These are phyloP conservation scores for Oceanodroma tethys DNA, from an alignment of 2,113 vertebrate species.

Conservation along the genomic window DNA sequence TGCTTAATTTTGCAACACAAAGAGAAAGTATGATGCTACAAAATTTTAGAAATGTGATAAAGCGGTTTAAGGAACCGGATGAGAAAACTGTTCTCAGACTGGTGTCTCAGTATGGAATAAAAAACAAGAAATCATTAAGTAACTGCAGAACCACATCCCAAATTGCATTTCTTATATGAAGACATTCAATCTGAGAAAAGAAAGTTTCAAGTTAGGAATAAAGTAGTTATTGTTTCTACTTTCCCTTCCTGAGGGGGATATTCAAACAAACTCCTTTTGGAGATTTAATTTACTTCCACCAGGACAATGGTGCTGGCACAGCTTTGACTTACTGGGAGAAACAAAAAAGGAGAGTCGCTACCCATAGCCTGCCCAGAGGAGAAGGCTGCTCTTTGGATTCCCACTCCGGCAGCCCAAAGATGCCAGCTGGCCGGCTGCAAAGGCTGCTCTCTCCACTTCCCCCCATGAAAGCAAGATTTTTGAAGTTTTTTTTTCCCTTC, in stretches of 20 bases:
- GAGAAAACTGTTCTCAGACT: background rate
- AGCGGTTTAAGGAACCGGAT: background rate
- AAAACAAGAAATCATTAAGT: background rate
- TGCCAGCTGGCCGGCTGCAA: background rate
- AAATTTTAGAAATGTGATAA: background rate
- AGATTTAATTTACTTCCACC: conserved; percentile 50
- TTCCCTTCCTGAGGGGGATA: background rate
- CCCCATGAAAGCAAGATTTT: background rate
- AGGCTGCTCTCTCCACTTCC: background rate
- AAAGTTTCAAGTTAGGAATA: conserved; percentile 45
- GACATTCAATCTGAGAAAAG: background rate
- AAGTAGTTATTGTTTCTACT: conserved; percentile 25
- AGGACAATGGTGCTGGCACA: conserved; percentile 50
- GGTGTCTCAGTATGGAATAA: background rate
- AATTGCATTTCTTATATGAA: background rate
- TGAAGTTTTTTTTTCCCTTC: background rate
- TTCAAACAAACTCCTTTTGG: conserved; percentile 35
- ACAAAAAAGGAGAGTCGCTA: background rate
- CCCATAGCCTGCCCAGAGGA: conserved; percentile 6
- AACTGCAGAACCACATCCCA: background rate
- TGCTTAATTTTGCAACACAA: background rate
- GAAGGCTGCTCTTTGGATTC: conserved; percentile 1
- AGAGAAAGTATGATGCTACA: background rate
- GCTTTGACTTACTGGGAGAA: background rate
- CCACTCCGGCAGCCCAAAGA: background rate